Conservation (phyloP, 2,888 invertebrate genomes). For the Nycteola revayana region DNA sequence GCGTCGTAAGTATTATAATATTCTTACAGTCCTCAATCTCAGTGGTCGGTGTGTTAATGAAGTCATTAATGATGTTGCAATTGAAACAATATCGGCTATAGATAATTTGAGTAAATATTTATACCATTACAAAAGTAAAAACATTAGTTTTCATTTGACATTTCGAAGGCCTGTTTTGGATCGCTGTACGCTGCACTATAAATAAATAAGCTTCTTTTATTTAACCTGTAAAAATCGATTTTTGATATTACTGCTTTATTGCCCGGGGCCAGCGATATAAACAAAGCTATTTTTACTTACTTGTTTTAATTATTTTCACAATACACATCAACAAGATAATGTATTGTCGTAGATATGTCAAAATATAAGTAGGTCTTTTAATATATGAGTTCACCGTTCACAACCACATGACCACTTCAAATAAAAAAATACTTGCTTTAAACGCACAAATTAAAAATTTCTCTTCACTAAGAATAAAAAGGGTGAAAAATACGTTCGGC, state of each 20-base stretch:
- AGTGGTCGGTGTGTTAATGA: slow-evolving; percentile 6
- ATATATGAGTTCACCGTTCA: too few species aligned
- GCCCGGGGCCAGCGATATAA: not conserved
- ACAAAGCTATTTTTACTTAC: too few species aligned
- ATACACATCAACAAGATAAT: too few species aligned
- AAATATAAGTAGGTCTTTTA: too few species aligned
- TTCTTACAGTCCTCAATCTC: slow-evolving; percentile 1
- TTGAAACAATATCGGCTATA: slow-evolving; percentile 1
- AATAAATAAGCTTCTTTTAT: not conserved
- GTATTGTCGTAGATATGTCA: too few species aligned
- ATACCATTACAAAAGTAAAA: not conserved
- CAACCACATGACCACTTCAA: too few species aligned
- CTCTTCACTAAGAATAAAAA: too few species aligned
- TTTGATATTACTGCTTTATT: not conserved
- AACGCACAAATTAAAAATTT: too few species aligned
- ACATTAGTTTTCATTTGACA: slow-evolving; percentile 2
- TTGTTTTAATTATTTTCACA: too few species aligned
- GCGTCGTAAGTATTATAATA: slow-evolving; percentile 2
- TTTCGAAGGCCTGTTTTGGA: slow-evolving; percentile 2
- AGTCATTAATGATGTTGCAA: slow-evolving; percentile 6
- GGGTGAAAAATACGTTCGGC: slow-evolving; percentile 27
- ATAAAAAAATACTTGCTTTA: too few species aligned
- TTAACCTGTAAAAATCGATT: not conserved
- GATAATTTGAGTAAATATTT: slow-evolving; percentile 1
- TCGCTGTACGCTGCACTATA: slow-evolving; percentile 3